phyloP scores from a whole-genome alignment of 37 sponge, comb jelly and placozoan species.

The Beroe forskalii region DNA sequence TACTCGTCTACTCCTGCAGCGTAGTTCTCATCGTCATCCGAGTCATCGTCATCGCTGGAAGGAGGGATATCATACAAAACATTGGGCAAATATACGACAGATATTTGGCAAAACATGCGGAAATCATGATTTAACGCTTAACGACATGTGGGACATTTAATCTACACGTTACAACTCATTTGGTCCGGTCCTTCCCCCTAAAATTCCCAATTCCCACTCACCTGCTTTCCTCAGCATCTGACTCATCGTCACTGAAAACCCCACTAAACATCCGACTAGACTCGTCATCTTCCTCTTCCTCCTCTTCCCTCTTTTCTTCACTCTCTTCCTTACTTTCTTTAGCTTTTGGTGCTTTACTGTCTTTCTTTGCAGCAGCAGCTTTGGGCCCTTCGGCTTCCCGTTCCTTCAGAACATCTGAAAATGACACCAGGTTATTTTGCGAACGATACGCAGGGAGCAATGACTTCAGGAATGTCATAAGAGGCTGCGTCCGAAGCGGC shows the following conservation, averaged over 20 bases:
- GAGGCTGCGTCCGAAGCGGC: no score
- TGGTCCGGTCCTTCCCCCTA: no score
- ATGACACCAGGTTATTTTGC: no score
- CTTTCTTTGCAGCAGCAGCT: neutral
- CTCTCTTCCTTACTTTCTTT: neutral
- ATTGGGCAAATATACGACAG: no score
- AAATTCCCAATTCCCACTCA: no score
- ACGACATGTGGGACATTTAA: no score
- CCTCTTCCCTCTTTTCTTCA: slow-evolving; percentile 8
- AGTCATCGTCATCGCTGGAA: neutral
- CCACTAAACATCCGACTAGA: neutral
- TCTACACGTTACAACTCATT: no score
- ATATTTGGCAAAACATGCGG: no score
- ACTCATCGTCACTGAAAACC: slow-evolving; percentile 61
- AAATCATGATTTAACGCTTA: no score
- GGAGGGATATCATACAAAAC: no score
- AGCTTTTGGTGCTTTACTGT: neutral
- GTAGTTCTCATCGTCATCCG: slow-evolving; percentile 44
- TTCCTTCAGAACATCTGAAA: slow-evolving; percentile 46
- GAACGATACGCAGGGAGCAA: no score
- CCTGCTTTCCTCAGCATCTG: slow-evolving; percentile 60
- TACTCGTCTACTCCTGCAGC: slow-evolving; percentile 50
- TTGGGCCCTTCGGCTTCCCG: slow-evolving; percentile 23
- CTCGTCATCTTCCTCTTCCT: slow-evolving; percentile 16
- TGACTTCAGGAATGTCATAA: no score